Evolutionary conservation across 2,797 vertebrate species (phyloP).

Genomic region (Hoplostethus mediterraneus): DNA sequence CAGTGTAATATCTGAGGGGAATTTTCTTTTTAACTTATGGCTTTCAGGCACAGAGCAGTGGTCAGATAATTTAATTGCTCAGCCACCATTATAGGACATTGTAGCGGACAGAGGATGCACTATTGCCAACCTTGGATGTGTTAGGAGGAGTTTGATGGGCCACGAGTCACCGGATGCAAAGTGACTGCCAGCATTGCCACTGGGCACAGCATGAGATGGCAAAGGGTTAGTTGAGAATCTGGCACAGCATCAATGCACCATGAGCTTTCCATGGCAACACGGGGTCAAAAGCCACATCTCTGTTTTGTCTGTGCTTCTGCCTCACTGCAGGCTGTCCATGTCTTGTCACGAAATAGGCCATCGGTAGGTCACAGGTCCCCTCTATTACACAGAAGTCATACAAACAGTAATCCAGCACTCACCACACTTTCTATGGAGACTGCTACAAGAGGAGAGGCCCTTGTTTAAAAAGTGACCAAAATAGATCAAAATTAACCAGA

Average conservation of each 20-base stretch:
- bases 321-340: conserved; percentile 12
- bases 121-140: conserved; percentile 23
- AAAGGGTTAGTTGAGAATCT: conserved; percentile 30
- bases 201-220: conserved; percentile 13
- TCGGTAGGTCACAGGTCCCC: conserved; percentile 12
- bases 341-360: conserved; percentile 6
- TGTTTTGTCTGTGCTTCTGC: conserved; percentile 17
- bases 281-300: conserved; percentile 25
- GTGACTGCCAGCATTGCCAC: conserved; percentile 23
- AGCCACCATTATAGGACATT: background rate
- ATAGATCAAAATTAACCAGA: conserved; percentile 31
- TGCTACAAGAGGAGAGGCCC: background rate
- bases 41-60: conserved; percentile 28
- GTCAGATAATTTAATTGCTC: conserved; percentile 35
- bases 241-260: conserved; percentile 21
- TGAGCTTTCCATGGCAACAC: conserved; percentile 5
- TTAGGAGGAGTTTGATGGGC: conserved; percentile 4
- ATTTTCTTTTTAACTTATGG: conserved; percentile 5
- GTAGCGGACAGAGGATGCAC: conserved; percentile 19
- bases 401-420: background rate
- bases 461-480: conserved; percentile 2
- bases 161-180: conserved; percentile 25
- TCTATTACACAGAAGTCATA: background rate
- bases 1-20: too few relatives aligned
- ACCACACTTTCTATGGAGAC: background rate